Conservation (phyloP, 1,140 invertebrate genomes). For the Dolichoris vasculosae region DNA sequence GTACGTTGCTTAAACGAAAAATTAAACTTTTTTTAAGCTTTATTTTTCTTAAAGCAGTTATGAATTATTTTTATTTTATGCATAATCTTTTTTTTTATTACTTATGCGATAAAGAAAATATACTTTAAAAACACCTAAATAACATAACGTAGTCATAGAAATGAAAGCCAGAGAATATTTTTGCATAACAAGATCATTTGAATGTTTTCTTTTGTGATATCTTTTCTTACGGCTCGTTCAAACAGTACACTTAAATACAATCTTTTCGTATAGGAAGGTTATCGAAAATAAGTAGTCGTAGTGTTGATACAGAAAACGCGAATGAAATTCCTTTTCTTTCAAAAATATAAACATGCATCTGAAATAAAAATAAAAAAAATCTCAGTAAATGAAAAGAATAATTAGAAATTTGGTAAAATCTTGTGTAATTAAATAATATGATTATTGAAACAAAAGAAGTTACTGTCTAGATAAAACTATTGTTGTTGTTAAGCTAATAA, state of each 20-base stretch:
- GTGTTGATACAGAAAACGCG: background rate
- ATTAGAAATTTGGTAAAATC: background rate
- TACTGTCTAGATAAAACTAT: no score
- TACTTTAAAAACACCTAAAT: background rate
- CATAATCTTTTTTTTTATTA: no score
- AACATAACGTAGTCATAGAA: background rate
- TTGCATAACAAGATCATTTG: background rate
- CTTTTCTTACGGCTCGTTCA: background rate
- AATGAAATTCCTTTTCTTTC: no score
- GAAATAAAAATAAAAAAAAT: background rate
- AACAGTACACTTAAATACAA: slow-evolving; percentile 20
- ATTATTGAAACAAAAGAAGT: no score
- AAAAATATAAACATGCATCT: background rate
- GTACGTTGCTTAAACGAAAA: no score
- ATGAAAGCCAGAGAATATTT: background rate
- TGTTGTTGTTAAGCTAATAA: no score
- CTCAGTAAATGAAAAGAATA: background rate
- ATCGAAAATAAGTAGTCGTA: background rate
- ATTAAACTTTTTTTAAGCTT: no score
- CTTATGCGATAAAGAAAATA: background rate
- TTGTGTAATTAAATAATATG: no score
- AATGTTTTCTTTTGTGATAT: slow-evolving; percentile 16
- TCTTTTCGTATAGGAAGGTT: slow-evolving; percentile 18
- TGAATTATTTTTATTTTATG: no score
- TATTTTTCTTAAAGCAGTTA: no score